Conservation (phyloP, 1,140 invertebrate species). For the Piezodorus guildinii region DNA sequence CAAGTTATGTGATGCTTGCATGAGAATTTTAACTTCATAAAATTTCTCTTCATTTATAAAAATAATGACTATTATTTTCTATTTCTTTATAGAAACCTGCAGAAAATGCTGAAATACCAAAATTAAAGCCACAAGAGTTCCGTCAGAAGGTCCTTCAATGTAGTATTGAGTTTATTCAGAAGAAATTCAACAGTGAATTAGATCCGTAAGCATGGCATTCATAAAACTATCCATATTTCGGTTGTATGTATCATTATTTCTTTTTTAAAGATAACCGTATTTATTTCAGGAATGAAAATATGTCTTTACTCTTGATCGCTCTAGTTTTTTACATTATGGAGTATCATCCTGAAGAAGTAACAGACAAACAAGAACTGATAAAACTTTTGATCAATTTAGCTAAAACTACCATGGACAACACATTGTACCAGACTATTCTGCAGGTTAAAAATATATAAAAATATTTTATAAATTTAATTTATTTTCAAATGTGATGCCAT, state of each 20-base stretch:
- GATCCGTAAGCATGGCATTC: conserved; percentile 36
- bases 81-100: conserved; percentile 5
- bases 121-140: conserved; percentile 18
- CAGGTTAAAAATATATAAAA: conserved; percentile 25
- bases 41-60: too few species aligned
- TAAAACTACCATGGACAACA: conserved; percentile 13
- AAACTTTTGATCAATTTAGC: not conserved
- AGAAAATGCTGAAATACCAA: conserved; percentile 3
- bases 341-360: conserved; percentile 30
- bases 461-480: too few species aligned
- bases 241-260: not conserved
- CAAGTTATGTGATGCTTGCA: too few species aligned
- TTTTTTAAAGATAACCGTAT: conserved; percentile 17
- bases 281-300: not conserved
- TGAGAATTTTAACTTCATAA: too few species aligned
- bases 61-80: too few species aligned
- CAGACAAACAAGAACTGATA: conserved; percentile 10
- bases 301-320: conserved; percentile 51
- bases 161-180: conserved; percentile 55
- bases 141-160: conserved; percentile 34
- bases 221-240: not conserved
- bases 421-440: conserved; percentile 26
- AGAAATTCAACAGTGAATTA: conserved; percentile 43
- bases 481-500: not conserved
- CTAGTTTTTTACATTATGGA: conserved; percentile 58